Evolutionary conservation across 2,888 invertebrate species (phyloP).

Genomic region (Neuroscelio doddi): DNA sequence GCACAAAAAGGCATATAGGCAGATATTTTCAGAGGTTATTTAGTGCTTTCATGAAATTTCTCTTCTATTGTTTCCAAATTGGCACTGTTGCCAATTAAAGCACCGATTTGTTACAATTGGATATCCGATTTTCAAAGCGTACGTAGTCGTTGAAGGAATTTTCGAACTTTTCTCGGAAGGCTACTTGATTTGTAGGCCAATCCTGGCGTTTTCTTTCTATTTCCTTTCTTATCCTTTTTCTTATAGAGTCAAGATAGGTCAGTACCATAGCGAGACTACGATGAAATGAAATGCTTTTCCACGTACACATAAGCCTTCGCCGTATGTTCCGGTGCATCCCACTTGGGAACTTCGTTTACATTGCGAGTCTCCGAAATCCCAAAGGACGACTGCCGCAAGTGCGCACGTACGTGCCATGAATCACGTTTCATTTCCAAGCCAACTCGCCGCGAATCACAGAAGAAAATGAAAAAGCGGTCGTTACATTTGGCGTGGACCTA

Average conservation of each 20-base stretch:
- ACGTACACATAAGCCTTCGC: constrained; percentile 53
- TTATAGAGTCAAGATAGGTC: constrained; percentile 10
- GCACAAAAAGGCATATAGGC: no score
- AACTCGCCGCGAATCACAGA: constrained; percentile 38
- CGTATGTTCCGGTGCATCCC: constrained; percentile 47
- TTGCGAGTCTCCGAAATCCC: constrained; percentile 56
- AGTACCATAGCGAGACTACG: constrained; percentile 14
- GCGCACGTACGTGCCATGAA: constrained; percentile 55
- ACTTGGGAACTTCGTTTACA: constrained; percentile 54
- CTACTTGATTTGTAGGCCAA: constrained; percentile 3
- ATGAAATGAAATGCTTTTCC: constrained; percentile 61
- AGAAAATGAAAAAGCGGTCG: constrained; percentile 40
- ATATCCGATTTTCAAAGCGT: constrained; percentile 1
- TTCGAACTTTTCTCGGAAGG: background rate
- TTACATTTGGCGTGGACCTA: constrained; percentile 25
- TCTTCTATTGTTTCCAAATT: no score
- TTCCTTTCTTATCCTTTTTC: constrained; percentile 18
- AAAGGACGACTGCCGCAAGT: constrained; percentile 51
- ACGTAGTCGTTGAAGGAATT: background rate
- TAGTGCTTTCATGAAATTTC: no score
- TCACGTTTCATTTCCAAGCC: constrained; percentile 51
- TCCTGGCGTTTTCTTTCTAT: constrained; percentile 2
- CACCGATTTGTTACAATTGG: no score
- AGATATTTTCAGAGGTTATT: no score
- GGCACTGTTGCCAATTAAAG: no score